These are phyloP conservation scores for Diarsia mendica DNA, from an alignment of 2,888 invertebrate species.

Conservation along the genomic window DNA sequence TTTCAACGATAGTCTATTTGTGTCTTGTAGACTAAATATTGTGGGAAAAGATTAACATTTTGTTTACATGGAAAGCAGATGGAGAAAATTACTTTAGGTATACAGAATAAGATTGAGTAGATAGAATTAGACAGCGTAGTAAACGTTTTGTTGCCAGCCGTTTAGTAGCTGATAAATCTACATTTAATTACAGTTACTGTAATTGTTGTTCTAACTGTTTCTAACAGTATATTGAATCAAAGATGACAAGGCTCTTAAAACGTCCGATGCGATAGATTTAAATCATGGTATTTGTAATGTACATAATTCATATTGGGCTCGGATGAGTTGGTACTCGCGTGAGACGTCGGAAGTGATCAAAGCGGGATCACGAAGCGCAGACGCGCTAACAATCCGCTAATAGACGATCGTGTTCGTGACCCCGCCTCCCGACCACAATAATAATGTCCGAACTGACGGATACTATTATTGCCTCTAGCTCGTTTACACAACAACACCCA, in stretches of 20 bases:
- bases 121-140: neutral
- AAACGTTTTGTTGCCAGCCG: neutral
- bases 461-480: slow-evolving; percentile 65
- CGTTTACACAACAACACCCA: slow-evolving; percentile 63
- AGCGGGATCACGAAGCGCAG: slow-evolving; percentile 83
- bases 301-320: slow-evolving; percentile 68
- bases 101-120: slow-evolving; percentile 3
- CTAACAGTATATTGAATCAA: slow-evolving; percentile 45
- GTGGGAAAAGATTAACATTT: slow-evolving; percentile 18
- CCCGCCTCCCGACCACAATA: slow-evolving; percentile 80
- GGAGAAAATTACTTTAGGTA: slow-evolving; percentile 1
- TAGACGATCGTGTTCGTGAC: slow-evolving; percentile 86
- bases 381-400: slow-evolving; percentile 87
- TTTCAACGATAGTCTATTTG: slow-evolving; percentile 36
- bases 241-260: slow-evolving; percentile 47
- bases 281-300: slow-evolving; percentile 60
- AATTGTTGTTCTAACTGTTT: slow-evolving; percentile 4
- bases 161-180: slow-evolving; percentile 18
- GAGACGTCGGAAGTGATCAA: slow-evolving; percentile 86
- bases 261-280: slow-evolving; percentile 53
- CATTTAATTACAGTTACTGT: slow-evolving; percentile 35
- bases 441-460: slow-evolving; percentile 74
- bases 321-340: slow-evolving; percentile 64
- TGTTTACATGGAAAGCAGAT: slow-evolving; percentile 8
- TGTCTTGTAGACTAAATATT: slow-evolving; percentile 43